phyloP scores from a whole-genome alignment of 1,140 invertebrate genomes.

The Temnothorax curvispinosus region DNA sequence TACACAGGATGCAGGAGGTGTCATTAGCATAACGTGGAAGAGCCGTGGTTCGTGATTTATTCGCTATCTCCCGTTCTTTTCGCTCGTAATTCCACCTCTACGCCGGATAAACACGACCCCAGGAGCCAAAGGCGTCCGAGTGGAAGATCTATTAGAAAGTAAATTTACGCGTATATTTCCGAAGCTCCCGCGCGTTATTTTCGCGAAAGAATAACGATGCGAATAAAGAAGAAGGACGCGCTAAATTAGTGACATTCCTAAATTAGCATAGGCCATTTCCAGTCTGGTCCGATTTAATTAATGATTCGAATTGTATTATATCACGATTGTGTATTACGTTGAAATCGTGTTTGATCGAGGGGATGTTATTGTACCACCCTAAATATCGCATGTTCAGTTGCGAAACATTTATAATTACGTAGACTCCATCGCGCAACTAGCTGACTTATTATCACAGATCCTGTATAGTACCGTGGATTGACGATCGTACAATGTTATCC shows the following conservation, averaged over 20 bases:
- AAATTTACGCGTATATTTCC: conserved; percentile 50
- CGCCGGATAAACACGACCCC: conserved; percentile 71
- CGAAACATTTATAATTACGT: conserved; percentile 41
- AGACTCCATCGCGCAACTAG: conserved; percentile 8
- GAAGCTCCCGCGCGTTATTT: conserved; percentile 11
- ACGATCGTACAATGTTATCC: conserved; percentile 78
- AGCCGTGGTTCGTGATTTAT: conserved; percentile 82
- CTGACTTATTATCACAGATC: conserved; percentile 24
- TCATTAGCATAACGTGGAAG: conserved; percentile 81
- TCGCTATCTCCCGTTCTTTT: conserved; percentile 75
- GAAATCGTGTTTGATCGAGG: not conserved
- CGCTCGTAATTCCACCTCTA: conserved; percentile 79
- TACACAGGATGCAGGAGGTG: conserved; percentile 81
- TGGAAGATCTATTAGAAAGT: conserved; percentile 57
- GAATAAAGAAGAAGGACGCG: not conserved
- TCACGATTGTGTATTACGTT: not conserved
- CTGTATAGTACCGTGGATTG: conserved; percentile 11
- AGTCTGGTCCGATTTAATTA: not conserved
- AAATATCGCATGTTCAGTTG: conserved; percentile 8
- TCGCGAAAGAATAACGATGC: not conserved
- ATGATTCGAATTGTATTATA: not conserved
- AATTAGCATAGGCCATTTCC: not conserved
- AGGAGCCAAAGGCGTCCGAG: conserved; percentile 43
- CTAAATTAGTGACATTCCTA: not conserved
- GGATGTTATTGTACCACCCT: not conserved